Conservation (phyloP, 2,113 vertebrate species). For the Elgaria multicarinata region DNA sequence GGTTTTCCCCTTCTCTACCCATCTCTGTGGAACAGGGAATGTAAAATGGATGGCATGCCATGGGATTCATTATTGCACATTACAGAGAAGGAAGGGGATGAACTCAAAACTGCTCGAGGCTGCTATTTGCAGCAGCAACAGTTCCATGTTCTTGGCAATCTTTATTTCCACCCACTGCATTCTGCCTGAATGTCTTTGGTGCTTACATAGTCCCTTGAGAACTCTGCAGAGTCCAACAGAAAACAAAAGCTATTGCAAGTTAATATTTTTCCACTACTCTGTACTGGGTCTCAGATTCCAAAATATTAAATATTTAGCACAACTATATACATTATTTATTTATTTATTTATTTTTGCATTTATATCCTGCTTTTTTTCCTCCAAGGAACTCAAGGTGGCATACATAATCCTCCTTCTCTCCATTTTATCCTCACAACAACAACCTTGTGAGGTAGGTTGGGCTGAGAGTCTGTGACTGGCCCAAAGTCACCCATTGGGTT, state of each 20-base stretch:
- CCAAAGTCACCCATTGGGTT: no score
- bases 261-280: neutral
- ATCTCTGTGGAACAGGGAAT: neutral
- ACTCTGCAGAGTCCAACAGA: neutral
- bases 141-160: neutral
- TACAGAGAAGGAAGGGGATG: neutral
- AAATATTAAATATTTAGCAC: neutral
- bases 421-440: no score
- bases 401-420: no score
- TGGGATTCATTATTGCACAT: neutral
- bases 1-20: neutral
- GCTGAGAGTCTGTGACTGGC: no score
- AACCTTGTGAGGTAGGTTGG: no score
- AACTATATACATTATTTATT: no score
- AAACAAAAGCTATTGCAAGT: neutral
- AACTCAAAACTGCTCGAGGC: neutral
- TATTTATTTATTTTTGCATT: no score
- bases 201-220: neutral
- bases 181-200: neutral
- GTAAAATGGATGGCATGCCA: neutral
- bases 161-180: neutral
- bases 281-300: neutral
- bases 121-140: neutral
- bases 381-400: no score
- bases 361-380: no score